Evolutionary conservation across 1,140 invertebrate genomes (phyloP).

Genomic region (Cotesia glomerata): DNA sequence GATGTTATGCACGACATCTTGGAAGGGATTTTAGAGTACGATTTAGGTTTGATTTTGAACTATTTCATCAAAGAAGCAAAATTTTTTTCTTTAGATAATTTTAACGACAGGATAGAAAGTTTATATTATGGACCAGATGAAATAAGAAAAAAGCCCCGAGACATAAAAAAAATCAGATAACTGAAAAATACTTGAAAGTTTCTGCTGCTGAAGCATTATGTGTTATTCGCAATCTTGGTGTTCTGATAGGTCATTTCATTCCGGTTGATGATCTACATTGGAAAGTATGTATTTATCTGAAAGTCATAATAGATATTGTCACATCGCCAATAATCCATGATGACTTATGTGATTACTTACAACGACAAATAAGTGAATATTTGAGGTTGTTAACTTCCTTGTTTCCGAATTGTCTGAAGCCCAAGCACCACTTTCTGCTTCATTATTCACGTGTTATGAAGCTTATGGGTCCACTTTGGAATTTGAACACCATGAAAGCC

Average conservation of each 20-base stretch:
- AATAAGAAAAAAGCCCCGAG: constrained; percentile 8
- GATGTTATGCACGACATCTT: constrained; percentile 32
- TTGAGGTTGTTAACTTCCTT: constrained; percentile 28
- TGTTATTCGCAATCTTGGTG: constrained; percentile 16
- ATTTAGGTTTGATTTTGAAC: constrained; percentile 13
- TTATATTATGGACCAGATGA: constrained; percentile 7
- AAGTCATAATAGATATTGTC: constrained; percentile 9
- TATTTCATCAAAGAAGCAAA: constrained; percentile 15
- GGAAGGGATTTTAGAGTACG: constrained; percentile 21
- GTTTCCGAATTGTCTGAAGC: constrained; percentile 26
- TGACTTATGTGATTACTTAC: neutral
- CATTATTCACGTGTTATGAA: constrained; percentile 28
- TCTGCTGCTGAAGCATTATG: constrained; percentile 25
- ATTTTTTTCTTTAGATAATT: constrained; percentile 16
- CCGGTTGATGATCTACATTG: constrained; percentile 12
- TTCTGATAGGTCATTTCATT: constrained; percentile 23
- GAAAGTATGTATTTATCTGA: constrained; percentile 9
- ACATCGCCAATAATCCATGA: neutral
- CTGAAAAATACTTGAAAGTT: constrained; percentile 15
- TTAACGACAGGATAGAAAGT: constrained; percentile 16
- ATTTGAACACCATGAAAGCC: constrained; percentile 17
- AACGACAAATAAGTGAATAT: constrained; percentile 12
- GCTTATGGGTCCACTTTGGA: constrained; percentile 11
- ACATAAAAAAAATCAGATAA: constrained; percentile 1
- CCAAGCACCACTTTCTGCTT: constrained; percentile 31